phyloP scores from a whole-genome alignment of 2,888 invertebrate genomes.

The Caradrina clavipalpis region DNA sequence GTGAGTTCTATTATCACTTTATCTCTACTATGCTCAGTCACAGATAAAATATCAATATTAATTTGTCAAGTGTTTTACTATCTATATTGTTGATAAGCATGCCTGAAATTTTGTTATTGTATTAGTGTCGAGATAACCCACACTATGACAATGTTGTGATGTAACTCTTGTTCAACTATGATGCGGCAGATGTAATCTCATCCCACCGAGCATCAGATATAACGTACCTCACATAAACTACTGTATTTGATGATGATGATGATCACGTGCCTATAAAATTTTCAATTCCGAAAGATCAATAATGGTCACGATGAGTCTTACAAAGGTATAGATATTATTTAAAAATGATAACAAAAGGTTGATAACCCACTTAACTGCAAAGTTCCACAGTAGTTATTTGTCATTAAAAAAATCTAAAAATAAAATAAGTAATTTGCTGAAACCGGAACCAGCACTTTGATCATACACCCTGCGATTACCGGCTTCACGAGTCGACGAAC shows the following conservation, averaged over 20 bases:
- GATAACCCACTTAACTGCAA: too few species aligned
- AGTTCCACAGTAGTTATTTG: neutral
- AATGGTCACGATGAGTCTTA: too few species aligned
- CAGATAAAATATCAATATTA: neutral
- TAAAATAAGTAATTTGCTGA: neutral
- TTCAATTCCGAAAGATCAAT: too few species aligned
- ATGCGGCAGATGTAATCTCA: neutral
- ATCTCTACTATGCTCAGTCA: neutral
- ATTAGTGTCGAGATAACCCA: neutral
- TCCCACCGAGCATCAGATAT: neutral
- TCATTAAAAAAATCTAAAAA: too few species aligned
- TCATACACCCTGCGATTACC: constrained; percentile 3
- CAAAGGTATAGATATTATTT: too few species aligned
- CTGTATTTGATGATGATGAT: too few species aligned
- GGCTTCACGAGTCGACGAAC: constrained; percentile 25
- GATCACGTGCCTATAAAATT: too few species aligned
- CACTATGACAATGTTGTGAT: neutral
- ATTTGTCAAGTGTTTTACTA: neutral
- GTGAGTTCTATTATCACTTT: too few species aligned
- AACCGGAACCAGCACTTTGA: neutral
- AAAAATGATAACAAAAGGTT: too few species aligned
- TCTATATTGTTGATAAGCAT: constrained; percentile 1
- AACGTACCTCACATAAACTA: neutral
- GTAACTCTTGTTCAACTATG: neutral
- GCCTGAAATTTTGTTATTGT: neutral